Base-by-base conservation (phyloP, 2,797 vertebrate species). In the Hypotaenidia okinawae region DNA sequence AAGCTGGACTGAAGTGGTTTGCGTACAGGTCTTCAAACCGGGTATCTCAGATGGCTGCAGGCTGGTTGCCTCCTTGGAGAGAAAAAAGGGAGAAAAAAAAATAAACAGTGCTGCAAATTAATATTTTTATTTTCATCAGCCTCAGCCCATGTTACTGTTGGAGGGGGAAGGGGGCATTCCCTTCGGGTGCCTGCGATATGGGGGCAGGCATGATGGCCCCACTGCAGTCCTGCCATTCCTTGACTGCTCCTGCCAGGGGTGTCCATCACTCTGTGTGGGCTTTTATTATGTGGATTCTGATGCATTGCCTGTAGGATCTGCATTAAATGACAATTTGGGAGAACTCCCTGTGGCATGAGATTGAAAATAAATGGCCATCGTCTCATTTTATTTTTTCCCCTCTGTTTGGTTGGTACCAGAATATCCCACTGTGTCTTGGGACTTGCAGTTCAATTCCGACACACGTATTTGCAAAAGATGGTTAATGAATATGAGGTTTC, bases 401-500 rank as follows among this genome's bases (percentile, higher is more conserved):
- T 90, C 19, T 28, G 7, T 78, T 70, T 94, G 49, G 23, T 89
- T 93, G 62, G 17, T 52, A 62, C 27, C 74, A 67, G 63, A 63
- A 57, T 74, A 80, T 90, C 69, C 80, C 39, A 74, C 0, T 2
- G 62, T 55, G 47, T 58, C 68, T 95, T 85, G 84, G 51, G 78
- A 86, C 35, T 84, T 82, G 63, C 81, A 87, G 90, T 57, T 90
- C 88, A 51, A 55, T 86, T 91, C 80, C 94, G 58, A 70, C 61
- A 16, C 33, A 75, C 2, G 3, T 58, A 79, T 87, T 93, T 94
- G 76, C 84, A 90, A 95, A 95, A 76, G 64, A 10, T 72, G 41
- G 51, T 94, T 97, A 95, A 95, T 94, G 83, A 97, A 88, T 80
- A 94, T 79, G 84, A 95, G 74, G 45, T 70, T 97, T 84, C 61